Evolutionary conservation across 2,113 vertebrate genomes (phyloP), one percentile per base, ranked within the genome.

Genomic region (Ceyx margarethae): DNA sequence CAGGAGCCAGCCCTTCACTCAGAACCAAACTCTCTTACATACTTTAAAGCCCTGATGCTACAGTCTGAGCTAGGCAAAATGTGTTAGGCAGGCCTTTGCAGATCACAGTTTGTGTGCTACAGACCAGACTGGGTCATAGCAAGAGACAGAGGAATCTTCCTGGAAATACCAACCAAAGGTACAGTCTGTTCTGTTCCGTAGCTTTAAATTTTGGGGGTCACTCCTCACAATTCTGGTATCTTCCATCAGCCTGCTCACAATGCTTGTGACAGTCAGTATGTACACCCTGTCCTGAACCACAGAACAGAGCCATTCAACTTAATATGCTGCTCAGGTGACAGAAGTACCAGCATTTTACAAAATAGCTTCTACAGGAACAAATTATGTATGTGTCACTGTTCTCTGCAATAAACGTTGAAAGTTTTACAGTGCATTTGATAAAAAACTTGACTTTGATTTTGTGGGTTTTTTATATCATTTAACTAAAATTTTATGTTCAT

Each of bases 341-440:
- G 35, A 71, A 75, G 35, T 67, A 81, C 6, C 42, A 82, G 33
- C 15, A 1, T 62, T 72, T 82, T 60, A 80, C 46, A 60, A 89
- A 95, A 80, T 2, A 81, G 71, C 67, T 87, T 82, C 50, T 82
- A 80, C 81, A 71, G 67, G 81, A 94, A 87, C 46, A 94, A 92
- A 94, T 89, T 82, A 82, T 46, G 15, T n/a, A 79, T 33, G 57
- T 68, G 56, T 60, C 90, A 69, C 74, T 53, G 67, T 43, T 67
- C 86, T 77, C 74, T 60, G 71, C 37, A 84, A 75, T 86, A 78
- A 93, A 84, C 12, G 20, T 11, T 10, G 10, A 23, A 69, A 72
- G 77, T 67, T 90, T 78, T 92, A 91, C 73, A 73, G 46, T 4
- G 64, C n/a, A 51, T 69, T 91, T 91, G 67, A 51, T 9, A 45